These are phyloP conservation scores for Drosophila borborema DNA, from an alignment of 2,888 invertebrate species.

Conservation along the genomic window DNA sequence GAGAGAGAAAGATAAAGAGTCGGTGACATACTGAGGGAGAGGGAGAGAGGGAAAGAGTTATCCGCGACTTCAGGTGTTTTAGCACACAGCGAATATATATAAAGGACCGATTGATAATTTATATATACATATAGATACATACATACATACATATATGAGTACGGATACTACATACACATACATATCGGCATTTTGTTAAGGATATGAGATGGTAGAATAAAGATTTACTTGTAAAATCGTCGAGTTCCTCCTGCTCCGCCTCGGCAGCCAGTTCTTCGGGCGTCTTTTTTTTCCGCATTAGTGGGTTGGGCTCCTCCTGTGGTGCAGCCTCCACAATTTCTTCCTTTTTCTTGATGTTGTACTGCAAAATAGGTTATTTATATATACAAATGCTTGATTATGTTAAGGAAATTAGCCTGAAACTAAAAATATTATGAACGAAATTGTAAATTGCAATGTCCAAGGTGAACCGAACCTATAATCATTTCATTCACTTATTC, in stretches of 20 bases:
- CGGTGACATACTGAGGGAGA: not conserved
- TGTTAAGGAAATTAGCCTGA: not conserved
- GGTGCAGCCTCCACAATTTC: slow-evolving; percentile 94
- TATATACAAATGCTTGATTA: not conserved
- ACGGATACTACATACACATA: slow-evolving; percentile 35
- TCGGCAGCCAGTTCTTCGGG: slow-evolving; percentile 99
- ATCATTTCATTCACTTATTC: not conserved
- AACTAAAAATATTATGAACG: not conserved
- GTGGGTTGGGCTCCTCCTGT: slow-evolving; percentile 95
- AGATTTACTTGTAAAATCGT: slow-evolving; percentile 96
- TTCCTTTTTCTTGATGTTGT: slow-evolving; percentile 99
- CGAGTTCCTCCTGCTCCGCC: slow-evolving; percentile 97
- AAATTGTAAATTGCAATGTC: not conserved
- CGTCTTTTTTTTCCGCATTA: slow-evolving; percentile 99
- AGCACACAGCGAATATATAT: slow-evolving; percentile 29
- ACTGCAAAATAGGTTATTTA: slow-evolving; percentile 88
- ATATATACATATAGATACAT: slow-evolving; percentile 37
- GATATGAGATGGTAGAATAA: not conserved
- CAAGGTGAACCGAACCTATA: not conserved
- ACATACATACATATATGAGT: slow-evolving; percentile 34
- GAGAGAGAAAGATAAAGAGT: slow-evolving; percentile 7
- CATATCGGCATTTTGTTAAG: slow-evolving; percentile 7
- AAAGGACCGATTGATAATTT: slow-evolving; percentile 38
- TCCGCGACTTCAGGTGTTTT: slow-evolving; percentile 31
- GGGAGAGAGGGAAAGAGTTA: slow-evolving; percentile 2